These are phyloP conservation scores for Karalla daura DNA, from an alignment of 2,797 vertebrate species.

Conservation along the genomic window DNA sequence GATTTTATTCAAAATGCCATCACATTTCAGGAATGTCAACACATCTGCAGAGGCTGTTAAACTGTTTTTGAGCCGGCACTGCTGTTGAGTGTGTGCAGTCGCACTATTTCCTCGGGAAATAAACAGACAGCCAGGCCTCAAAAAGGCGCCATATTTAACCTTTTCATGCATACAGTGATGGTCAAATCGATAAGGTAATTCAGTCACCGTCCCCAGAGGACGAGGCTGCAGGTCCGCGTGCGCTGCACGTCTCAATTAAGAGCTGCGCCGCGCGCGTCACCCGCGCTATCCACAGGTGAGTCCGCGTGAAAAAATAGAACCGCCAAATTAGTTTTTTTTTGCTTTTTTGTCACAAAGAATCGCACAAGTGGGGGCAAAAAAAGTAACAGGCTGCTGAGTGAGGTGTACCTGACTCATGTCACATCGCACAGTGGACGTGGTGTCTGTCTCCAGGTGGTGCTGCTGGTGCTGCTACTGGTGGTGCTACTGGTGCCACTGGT, in stretches of 20 bases:
- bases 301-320: background rate
- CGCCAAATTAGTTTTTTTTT: no score
- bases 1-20: background rate
- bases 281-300: constrained; percentile 53
- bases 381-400: constrained; percentile 32
- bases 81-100: no score
- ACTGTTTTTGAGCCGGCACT: no score
- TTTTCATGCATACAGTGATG: constrained; percentile 21
- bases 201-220: constrained; percentile 26
- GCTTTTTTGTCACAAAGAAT: no score
- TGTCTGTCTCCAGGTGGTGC: constrained; percentile 71
- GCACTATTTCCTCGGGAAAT: background rate
- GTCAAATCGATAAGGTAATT: constrained; percentile 39
- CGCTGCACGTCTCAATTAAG: constrained; percentile 40
- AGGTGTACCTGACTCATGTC: constrained; percentile 81
- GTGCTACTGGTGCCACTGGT: no score
- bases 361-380: no score
- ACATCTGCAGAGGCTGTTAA: background rate
- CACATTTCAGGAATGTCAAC: background rate
- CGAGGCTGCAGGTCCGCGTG: constrained; percentile 16
- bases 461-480: constrained; percentile 33
- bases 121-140: constrained; percentile 18
- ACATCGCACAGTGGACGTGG: constrained; percentile 61
- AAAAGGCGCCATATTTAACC: constrained; percentile 23
- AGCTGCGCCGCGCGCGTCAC: constrained; percentile 31